Base-by-base conservation (phyloP, 2,888 invertebrate genomes). In the Caenorhabditis macrosperma region DNA sequence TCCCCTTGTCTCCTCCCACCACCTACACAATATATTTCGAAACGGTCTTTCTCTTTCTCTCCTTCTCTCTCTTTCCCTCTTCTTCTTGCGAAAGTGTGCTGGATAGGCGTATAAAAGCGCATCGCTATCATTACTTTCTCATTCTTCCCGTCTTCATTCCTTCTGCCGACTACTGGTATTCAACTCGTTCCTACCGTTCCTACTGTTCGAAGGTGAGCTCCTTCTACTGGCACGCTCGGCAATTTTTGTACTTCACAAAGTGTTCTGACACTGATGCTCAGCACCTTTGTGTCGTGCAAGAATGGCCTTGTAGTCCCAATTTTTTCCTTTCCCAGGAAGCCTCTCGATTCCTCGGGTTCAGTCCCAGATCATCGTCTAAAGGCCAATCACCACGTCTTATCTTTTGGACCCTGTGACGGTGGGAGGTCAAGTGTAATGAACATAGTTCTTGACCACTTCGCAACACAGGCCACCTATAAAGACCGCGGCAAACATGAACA, bases 231-330 rank as follows among this genome's bases (percentile, higher is more conserved):
- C 48, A 22, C 10, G 7, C 48, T 59, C 26, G 24, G 57, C 68
- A 57, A 50, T 57, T 48, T 68, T 68, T 68, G 68, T 68, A 68
- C 68, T 59, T 17, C 50, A 68, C 57, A 68, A 44, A 59, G 24
- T 48, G 24, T 50, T 17, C 48, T 59, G 68, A 26, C 57, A 15
- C 20, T 2, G 26, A 10, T 50, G 59, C n/a, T 60, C 60, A 60
- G 60, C 2, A 60, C 38, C 50, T 59, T 60, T 60, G 48, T 69
- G 26, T 1, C 9, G 60, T 69, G 60, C 68, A 69, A 69, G 20
- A 69, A 59, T 52, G 30, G 60, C 59, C 17, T 44, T 44, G 44
- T 44, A 44, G 44, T 44, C 5, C 38, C 12, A 38, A 38, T n/a
- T 28, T 28, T 1, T 3, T 3, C 10, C 26, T 52, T 24, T 28